Evolutionary conservation across 2,888 invertebrate genomes (phyloP), one percentile per base, ranked within the genome.

Genomic region (Drosophila seclusa): DNA sequence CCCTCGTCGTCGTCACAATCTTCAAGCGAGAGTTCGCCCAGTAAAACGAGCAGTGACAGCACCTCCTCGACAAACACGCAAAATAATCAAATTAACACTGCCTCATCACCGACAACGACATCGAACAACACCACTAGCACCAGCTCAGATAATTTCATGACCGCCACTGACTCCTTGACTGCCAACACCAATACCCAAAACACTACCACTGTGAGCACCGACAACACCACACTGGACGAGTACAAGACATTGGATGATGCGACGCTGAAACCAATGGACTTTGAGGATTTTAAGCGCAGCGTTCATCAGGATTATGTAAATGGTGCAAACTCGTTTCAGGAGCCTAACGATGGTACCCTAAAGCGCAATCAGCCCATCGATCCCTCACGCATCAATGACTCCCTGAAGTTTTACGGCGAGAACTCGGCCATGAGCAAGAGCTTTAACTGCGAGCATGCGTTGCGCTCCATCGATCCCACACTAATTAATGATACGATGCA

Each of bases 1-100:
- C 94, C 94, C 71, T 93, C 95, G 54, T 93, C 95, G 55, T 90
- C 90, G 24, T 95, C 95, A 16, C 94, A 94, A 83, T 92, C 92
- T 0, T 92, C 92, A 4, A 90, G 90, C 36, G 92, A 92, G n/a
- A 92, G 92, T 54, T 91, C 92, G 2, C 92, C 92, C 4, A 91
- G 91, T 60, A 92, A 92, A 78, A 89, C 90, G 13, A 59, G 69
- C 49, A 70, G 69, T 1, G 71, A 71, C 13, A 85, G 70, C 53
- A 80, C 62, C 10, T 70, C 86, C 18, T 80, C 73, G 4, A 76
- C 80, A 24, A 80, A 70, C 10, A 84, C 82, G 34, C 81, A 83
- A 10, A 82, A 76, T 31, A 76, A 68, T 68, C 76, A 57, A 38
- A 80, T 72, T 42, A 85, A 78, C 27, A 73, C 78, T n/a, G 83